Conservation (phyloP, 1,140 invertebrate genomes). For the Brachionus rotundiformis region DNA sequence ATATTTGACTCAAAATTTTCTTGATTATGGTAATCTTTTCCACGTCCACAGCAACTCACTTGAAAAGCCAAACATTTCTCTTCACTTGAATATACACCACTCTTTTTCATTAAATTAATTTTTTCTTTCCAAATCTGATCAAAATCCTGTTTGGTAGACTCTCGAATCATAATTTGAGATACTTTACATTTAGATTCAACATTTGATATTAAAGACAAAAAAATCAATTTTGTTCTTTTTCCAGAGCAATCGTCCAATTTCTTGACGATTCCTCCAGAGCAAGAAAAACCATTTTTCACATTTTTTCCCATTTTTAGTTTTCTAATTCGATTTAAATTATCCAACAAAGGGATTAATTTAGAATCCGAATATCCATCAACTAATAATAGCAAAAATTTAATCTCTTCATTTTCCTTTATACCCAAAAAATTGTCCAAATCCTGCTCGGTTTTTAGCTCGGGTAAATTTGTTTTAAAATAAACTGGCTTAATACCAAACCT, state of each 20-base stretch:
- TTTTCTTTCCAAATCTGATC: neutral
- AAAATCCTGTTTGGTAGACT: neutral
- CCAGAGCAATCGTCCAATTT: neutral
- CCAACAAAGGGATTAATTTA: conserved; percentile 20
- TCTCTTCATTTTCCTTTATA: neutral
- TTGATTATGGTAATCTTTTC: conserved; percentile 59
- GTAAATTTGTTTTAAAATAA: neutral
- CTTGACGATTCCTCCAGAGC: conserved; percentile 16
- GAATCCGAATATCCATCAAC: conserved; percentile 19
- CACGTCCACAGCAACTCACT: conserved; percentile 69
- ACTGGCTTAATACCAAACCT: neutral
- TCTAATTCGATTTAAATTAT: neutral
- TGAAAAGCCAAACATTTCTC: conserved; percentile 67
- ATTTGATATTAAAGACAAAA: neutral
- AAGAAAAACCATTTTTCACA: conserved; percentile 19
- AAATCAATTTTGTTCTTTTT: conserved; percentile 3
- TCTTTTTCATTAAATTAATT: conserved; percentile 56
- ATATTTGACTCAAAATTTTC: conserved; percentile 67
- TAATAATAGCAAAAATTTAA: conserved; percentile 17
- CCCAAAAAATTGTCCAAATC: conserved; percentile 14
- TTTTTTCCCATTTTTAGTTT: neutral
- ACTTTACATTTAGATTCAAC: neutral
- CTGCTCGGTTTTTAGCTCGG: neutral
- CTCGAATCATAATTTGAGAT: neutral
- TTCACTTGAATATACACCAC: conserved; percentile 56